Percentiles rank a stretch among this genome's conserved stretches.
Conservation (phyloP, 2,113 vertebrate genomes). For the Limanda limanda region DNA sequence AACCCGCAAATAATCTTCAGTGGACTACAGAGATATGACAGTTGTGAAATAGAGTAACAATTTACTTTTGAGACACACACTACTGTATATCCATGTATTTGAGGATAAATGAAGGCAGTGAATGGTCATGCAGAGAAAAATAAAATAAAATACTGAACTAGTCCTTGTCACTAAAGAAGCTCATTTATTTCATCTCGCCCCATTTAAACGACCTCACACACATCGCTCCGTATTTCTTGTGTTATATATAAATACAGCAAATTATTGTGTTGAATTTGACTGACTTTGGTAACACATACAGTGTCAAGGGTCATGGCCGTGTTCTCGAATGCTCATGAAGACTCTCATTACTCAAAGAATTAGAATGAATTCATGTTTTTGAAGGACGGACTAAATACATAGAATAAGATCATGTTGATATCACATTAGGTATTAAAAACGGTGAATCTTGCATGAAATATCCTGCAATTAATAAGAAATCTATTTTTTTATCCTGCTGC, state of each 20-base stretch:
- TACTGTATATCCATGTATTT: not conserved
- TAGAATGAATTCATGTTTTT: not conserved
- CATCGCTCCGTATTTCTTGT: too few species aligned
- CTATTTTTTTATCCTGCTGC: not conserved
- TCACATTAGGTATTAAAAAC: too few species aligned
- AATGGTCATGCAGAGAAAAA: not conserved
- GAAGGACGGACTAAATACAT: not conserved
- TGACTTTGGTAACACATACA: not conserved
- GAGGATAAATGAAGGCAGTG: not conserved
- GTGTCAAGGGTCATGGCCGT: too few species aligned
- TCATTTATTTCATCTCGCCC: too few species aligned
- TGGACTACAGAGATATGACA: conserved; percentile 6
- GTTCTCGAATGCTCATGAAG: too few species aligned
- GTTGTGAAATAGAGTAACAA: not conserved
- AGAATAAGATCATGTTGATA: not conserved
- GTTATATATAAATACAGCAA: too few species aligned
- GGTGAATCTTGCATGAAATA: too few species aligned
- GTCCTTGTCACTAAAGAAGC: too few species aligned
- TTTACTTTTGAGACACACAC: not conserved
- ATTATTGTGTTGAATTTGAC: not conserved
- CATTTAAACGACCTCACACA: too few species aligned
- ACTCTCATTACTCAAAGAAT: not conserved
- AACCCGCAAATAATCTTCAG: conserved; percentile 14
- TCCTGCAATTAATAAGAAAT: not conserved
- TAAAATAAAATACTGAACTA: not conserved